These are phyloP conservation scores for Tamandua tetradactyla DNA, from an alignment of 2,797 vertebrate species.

Conservation along the genomic window DNA sequence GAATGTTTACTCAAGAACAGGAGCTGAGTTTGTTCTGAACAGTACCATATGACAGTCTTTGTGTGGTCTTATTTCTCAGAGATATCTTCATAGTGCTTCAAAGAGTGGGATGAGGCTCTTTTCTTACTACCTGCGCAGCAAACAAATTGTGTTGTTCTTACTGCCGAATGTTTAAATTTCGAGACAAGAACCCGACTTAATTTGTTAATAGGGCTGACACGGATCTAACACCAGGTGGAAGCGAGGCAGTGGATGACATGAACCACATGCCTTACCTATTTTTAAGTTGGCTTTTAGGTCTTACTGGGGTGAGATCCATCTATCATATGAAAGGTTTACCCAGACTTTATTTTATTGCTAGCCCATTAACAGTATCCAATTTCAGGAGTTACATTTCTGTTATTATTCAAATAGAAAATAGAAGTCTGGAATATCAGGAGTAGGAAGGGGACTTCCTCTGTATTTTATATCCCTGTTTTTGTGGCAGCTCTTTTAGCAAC, in stretches of 20 bases:
- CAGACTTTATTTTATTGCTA: not conserved
- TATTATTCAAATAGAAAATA: not conserved
- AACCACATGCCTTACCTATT: not conserved
- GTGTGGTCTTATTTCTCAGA: slow-evolving; percentile 35
- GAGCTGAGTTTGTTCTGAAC: not conserved
- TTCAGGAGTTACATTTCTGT: not conserved
- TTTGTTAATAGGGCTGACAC: not conserved
- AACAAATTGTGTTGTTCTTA: slow-evolving; percentile 59
- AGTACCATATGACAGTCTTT: accelerated
- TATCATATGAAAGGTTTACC: not conserved
- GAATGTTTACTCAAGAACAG: not conserved
- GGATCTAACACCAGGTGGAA: not conserved
- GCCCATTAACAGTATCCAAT: not conserved
- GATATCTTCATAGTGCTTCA: not conserved
- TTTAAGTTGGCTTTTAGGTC: not conserved
- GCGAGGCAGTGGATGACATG: not conserved
- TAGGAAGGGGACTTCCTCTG: not conserved
- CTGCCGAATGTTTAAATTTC: slow-evolving; percentile 57
- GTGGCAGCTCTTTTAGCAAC: not conserved
- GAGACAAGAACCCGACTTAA: not conserved
- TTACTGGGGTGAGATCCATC: not conserved
- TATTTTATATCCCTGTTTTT: not conserved
- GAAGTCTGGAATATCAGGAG: not conserved
- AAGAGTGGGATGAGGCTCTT: slow-evolving; percentile 25
- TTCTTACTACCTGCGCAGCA: slow-evolving; percentile 41